phyloP scores from a whole-genome alignment of 2,888 invertebrate species.

The Rhodophaea formosa region DNA sequence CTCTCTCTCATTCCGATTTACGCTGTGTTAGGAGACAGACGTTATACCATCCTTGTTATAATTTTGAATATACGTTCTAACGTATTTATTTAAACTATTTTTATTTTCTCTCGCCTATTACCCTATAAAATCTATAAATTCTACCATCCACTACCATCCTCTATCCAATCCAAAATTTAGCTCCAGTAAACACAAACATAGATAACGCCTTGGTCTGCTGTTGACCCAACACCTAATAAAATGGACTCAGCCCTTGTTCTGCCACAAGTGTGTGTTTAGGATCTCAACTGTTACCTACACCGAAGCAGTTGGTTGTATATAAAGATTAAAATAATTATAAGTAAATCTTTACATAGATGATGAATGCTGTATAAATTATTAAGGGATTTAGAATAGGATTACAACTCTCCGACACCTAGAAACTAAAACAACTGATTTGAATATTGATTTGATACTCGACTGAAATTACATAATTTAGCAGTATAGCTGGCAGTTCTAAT shows the following conservation, averaged over 20 bases:
- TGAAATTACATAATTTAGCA: too few species aligned
- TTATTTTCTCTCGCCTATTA: too few species aligned
- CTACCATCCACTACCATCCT: too few species aligned
- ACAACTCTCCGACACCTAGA: neutral
- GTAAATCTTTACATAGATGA: neutral
- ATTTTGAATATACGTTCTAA: too few species aligned
- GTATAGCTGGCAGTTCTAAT: too few species aligned
- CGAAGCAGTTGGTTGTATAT: constrained; percentile 20
- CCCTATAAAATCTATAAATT: too few species aligned
- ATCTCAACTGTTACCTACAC: constrained; percentile 17
- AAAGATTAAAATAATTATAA: constrained; percentile 21
- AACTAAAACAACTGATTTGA: neutral
- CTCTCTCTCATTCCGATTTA: too few species aligned
- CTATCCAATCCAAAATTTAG: too few species aligned
- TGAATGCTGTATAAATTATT: neutral
- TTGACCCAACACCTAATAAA: constrained; percentile 25
- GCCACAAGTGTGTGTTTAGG: constrained; percentile 29
- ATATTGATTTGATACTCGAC: neutral
- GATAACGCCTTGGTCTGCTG: constrained; percentile 5
- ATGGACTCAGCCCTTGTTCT: constrained; percentile 25
- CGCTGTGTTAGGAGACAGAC: too few species aligned
- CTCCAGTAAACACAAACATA: constrained; percentile 8
- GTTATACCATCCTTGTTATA: too few species aligned
- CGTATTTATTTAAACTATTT: too few species aligned
- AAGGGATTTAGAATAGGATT: neutral